Evolutionary conservation across 2,113 vertebrate species (phyloP), one percentile per base, ranked within the genome.

Genomic region (Symphodus melops): DNA sequence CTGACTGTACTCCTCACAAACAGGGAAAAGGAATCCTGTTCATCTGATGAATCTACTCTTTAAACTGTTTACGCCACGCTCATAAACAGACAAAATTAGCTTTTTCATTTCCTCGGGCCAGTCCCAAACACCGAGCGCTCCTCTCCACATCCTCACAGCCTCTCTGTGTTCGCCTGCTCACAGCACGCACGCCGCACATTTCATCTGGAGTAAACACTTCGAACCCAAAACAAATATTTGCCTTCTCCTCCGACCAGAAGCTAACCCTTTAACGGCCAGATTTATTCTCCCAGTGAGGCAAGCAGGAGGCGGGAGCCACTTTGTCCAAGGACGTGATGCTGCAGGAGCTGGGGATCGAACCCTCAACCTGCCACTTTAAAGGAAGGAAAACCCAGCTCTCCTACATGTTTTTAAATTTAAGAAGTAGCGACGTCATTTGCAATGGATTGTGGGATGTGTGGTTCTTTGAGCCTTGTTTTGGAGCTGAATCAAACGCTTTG

Each of bases 141-240:
- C 67, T 49, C 55, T 54, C 41, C 67, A 67, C 56, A 3, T 44
- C 62, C 42, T 75, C 28, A 64, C 80, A 82, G 3, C 55, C 49
- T 54, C 61, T 4, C 63, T 54, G 72, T 85, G 82, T 81, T 65
- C 68, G 71, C 44, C 74, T 25, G 52, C 28, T 56, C 48, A 20
- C 67, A 23, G 66, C 72, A 28, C 72, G 5, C 16, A 41, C 61
- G 66, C 82, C 79, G 9, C 72, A 73, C 61, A 20, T 70, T 33
- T 84, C 76, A 72, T 65, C 63, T 52, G n/a, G 42, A 64, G 81
- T 75, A 84, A 87, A 91, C 77, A 83, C 72, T 82, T 86, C 74
- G 39, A 74, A 61, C 59, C 66, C 62, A 71, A 81, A 83, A 81
- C 63, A 75, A 86, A 86, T 74, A 79, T 85, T 86, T 83, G 59